These are phyloP conservation scores for Lasioglossum lativentre DNA, from an alignment of 2,888 invertebrate genomes.

Conservation along the genomic window DNA sequence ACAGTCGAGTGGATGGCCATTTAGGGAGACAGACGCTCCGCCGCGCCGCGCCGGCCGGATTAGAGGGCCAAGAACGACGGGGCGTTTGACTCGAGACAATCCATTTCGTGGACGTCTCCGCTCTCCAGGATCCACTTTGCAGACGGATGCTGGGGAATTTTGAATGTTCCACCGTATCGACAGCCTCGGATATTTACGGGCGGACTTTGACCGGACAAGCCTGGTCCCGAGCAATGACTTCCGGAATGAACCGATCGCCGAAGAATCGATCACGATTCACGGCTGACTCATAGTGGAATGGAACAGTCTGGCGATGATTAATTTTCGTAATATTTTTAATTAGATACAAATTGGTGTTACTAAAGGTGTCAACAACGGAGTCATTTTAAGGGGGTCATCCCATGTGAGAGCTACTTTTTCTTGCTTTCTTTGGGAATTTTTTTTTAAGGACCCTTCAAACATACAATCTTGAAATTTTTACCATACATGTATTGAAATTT, in stretches of 20 bases:
- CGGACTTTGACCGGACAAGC: neutral
- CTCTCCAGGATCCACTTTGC: slow-evolving; percentile 53
- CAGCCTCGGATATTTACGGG: slow-evolving; percentile 34
- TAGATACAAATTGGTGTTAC: too few species aligned
- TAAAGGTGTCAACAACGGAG: too few species aligned
- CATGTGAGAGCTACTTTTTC: too few species aligned
- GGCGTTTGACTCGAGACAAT: slow-evolving; percentile 69
- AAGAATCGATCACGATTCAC: neutral
- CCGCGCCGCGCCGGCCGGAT: slow-evolving; percentile 36
- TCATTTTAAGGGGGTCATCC: too few species aligned
- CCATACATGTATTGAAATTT: too few species aligned
- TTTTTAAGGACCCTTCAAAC: too few species aligned
- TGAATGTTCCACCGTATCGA: slow-evolving; percentile 46
- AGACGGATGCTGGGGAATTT: slow-evolving; percentile 49
- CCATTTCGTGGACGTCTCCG: slow-evolving; percentile 30
- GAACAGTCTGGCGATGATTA: too few species aligned
- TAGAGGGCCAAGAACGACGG: slow-evolving; percentile 49
- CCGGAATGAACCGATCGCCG: neutral
- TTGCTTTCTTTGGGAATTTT: too few species aligned
- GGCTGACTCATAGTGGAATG: neutral
- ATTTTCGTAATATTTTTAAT: neutral
- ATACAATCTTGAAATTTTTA: too few species aligned
- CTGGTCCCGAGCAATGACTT: neutral
- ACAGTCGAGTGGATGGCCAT: slow-evolving; percentile 61
- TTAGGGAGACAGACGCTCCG: slow-evolving; percentile 62